Base-by-base conservation (phyloP, 2,113 vertebrate genomes). In the human region DNA sequence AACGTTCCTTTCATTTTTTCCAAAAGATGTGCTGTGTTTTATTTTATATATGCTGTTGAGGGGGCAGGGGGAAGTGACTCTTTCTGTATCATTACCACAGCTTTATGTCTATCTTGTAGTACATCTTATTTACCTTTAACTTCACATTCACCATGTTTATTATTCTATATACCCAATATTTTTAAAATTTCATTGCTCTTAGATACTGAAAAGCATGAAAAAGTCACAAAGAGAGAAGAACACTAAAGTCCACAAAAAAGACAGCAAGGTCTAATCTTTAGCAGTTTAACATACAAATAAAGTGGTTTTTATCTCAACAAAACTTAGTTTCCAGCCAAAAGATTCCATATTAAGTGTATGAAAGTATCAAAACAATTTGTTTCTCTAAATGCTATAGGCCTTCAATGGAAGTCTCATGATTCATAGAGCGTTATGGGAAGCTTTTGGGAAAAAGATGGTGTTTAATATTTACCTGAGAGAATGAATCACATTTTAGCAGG, bases 291-390 rank as follows among this genome's bases (percentile, higher is more conserved):
- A 82, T 55, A 73, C 30, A 89, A 93, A 89, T 48, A 93, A 52
- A 79, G 9, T 12, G 73, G 30, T n/a, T 90, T 87, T 5, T 90
- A 87, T 90, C 75, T 78, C 48, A 78, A 89, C 2, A 81, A 89
- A 97, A 83, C 17, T 38, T 78, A 48, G 32, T 72, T 90, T 80
- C 4, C 14, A 92, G 22, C n/a, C 43, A 82, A 92, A 95, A 90
- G 72, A 85, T 89, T 59, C 30, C 27, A 96, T 43, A 92, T 78
- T 96, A 97, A 82, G 14, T 87, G 25, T 30, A 91, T 70, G n/a
- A 89, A 96, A 86, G 70, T 61, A 81, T 94, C 59, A 90, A 92
- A 92, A 79, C 48, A 89, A 18, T 75, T 79, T 96, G 82, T 80
- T 96, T 64, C 40, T 38, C 64, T 95, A 90, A 83, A 94, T 91